These are phyloP conservation scores for Neodiprion fabricii DNA, from an alignment of 1,140 invertebrate genomes.

Conservation along the genomic window DNA sequence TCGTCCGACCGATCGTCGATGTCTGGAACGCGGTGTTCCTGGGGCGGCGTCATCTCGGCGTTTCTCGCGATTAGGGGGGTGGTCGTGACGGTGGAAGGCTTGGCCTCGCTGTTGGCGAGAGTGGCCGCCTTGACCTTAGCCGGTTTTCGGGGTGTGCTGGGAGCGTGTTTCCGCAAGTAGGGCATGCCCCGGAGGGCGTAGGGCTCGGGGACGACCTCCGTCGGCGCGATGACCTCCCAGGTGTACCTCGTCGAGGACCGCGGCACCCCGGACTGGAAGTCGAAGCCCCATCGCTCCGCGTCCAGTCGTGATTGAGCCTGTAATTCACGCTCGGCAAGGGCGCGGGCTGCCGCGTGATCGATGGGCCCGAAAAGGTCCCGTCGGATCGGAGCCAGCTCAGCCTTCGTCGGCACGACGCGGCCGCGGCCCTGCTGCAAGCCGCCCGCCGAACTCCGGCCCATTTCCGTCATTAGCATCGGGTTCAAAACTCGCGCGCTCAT, in stretches of 20 bases:
- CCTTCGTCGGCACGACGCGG: slow-evolving; percentile 47
- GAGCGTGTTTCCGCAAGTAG: slow-evolving; percentile 50
- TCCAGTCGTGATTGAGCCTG: slow-evolving; percentile 53
- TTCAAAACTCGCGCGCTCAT: slow-evolving; percentile 64
- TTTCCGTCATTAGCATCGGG: slow-evolving; percentile 60
- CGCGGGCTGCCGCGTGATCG: slow-evolving; percentile 59
- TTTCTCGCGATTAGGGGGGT: not conserved
- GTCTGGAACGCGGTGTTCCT: slow-evolving; percentile 47
- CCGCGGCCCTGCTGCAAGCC: slow-evolving; percentile 13
- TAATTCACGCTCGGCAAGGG: slow-evolving; percentile 57
- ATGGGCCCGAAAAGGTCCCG: slow-evolving; percentile 64
- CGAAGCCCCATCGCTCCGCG: slow-evolving; percentile 61
- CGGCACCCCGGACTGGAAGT: slow-evolving; percentile 57
- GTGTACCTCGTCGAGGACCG: slow-evolving; percentile 50
- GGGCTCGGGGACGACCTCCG: slow-evolving; percentile 55
- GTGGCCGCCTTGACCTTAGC: slow-evolving; percentile 22
- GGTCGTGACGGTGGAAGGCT: not conserved
- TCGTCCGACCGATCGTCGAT: slow-evolving; percentile 44
- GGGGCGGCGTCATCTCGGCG: slow-evolving; percentile 52
- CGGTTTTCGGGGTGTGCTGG: slow-evolving; percentile 39
- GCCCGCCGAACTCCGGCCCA: slow-evolving; percentile 49
- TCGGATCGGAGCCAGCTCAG: slow-evolving; percentile 54
- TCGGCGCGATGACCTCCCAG: slow-evolving; percentile 49
- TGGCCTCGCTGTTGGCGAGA: slow-evolving; percentile 24
- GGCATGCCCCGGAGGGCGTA: slow-evolving; percentile 58